Evolutionary conservation across 2,113 vertebrate species (phyloP).

Genomic region (Austrofundulus limnaeus): DNA sequence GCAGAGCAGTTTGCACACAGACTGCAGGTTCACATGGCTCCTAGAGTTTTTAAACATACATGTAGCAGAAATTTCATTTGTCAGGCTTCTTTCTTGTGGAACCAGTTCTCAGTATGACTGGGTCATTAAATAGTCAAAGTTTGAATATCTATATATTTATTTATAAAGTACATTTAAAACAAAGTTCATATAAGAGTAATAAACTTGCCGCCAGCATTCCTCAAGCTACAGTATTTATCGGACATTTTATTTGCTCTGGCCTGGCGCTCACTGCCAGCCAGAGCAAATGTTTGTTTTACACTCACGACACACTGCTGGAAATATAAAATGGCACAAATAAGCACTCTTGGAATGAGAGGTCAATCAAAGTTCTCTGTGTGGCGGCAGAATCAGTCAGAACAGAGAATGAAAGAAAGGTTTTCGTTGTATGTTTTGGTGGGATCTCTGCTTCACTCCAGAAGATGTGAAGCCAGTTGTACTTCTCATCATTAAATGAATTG

Average conservation of each 20-base stretch:
- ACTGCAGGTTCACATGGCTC: too few relatives aligned
- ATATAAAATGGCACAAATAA: slow-evolving; percentile 19
- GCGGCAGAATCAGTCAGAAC: background rate
- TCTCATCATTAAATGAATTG: background rate
- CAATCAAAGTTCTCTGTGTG: background rate
- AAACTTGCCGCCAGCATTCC: slow-evolving; percentile 37
- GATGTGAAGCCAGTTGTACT: slow-evolving; percentile 4
- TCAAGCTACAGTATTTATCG: slow-evolving; percentile 19
- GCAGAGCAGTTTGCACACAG: too few relatives aligned
- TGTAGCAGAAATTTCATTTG: too few relatives aligned
- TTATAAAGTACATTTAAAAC: background rate
- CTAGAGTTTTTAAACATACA: too few relatives aligned
- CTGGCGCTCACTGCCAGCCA: background rate
- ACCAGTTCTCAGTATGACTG: too few relatives aligned
- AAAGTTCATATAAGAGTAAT: background rate
- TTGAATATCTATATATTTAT: background rate
- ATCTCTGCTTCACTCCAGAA: slow-evolving; percentile 9
- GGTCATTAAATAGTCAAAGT: background rate
- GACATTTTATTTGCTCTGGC: slow-evolving; percentile 25
- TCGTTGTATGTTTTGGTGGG: background rate
- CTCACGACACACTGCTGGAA: slow-evolving; percentile 12
- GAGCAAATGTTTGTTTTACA: slow-evolving; percentile 21
- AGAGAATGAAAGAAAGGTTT: slow-evolving; percentile 2
- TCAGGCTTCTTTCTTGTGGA: too few relatives aligned
- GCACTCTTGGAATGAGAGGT: background rate